phyloP scores from a whole-genome alignment of 2,888 invertebrate genomes.

The Alloscopus bannaensis region DNA sequence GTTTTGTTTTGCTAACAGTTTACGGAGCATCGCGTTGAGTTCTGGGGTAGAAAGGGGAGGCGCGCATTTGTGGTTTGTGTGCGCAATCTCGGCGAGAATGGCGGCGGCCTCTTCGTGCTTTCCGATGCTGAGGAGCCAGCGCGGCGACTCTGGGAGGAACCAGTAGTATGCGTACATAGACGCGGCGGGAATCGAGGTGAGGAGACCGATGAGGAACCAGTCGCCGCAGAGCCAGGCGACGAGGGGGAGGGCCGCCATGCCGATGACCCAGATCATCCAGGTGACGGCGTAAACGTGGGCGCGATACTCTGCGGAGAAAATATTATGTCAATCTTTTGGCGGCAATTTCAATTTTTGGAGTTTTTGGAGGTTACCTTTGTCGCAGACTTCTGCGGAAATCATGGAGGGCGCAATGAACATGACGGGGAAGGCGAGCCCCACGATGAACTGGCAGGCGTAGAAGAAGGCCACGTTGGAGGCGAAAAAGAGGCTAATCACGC shows the following conservation, averaged over 20 bases:
- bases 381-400: constrained; percentile 64
- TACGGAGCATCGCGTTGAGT: constrained; percentile 40
- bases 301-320: constrained; percentile 46
- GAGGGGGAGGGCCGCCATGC: constrained; percentile 70
- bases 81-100: constrained; percentile 63
- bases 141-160: constrained; percentile 68
- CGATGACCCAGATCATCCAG: constrained; percentile 68
- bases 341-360: background rate
- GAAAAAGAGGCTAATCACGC: constrained; percentile 59
- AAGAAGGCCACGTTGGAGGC: constrained; percentile 46
- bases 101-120: constrained; percentile 62
- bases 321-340: background rate
- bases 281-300: constrained; percentile 58
- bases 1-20: constrained; percentile 45
- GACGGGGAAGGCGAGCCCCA: constrained; percentile 66
- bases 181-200: constrained; percentile 65
- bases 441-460: constrained; percentile 60
- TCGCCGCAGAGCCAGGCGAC: constrained; percentile 73
- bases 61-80: constrained; percentile 59
- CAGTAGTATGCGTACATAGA: constrained; percentile 59
- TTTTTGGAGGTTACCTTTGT: background rate
- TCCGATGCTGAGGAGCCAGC: constrained; percentile 68
- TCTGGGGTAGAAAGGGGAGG: constrained; percentile 28
- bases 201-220: constrained; percentile 66
- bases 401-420: constrained; percentile 67